Percentiles rank a stretch among this genome's conserved stretches.
Evolutionary conservation across 2,113 vertebrate genomes (phyloP).

Genomic region (Trochalopteron elliotii): DNA sequence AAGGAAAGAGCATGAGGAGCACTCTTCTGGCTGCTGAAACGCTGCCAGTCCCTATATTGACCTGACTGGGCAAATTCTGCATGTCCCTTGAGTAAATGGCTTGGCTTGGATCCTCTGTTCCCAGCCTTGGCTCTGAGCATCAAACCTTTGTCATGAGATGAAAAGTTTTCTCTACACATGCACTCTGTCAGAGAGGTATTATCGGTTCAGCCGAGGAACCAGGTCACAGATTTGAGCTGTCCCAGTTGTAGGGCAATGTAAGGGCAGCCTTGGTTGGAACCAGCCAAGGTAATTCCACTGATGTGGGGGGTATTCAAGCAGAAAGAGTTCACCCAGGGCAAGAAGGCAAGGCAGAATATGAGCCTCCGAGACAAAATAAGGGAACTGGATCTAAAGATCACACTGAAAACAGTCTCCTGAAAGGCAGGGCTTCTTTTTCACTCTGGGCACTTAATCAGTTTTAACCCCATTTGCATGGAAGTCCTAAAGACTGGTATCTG

Average conservation of each 20-base stretch:
- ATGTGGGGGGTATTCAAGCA: background rate
- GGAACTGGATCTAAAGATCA: background rate
- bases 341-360: background rate
- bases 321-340: background rate
- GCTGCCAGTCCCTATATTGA: background rate
- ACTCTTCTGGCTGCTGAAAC: background rate
- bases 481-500: slow-evolving; percentile 21
- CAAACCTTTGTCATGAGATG: background rate
- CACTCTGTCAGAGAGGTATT: slow-evolving; percentile 19
- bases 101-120: background rate
- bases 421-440: slow-evolving; percentile 42
- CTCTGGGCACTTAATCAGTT: slow-evolving; percentile 31
- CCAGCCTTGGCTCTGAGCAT: background rate
- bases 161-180: background rate
- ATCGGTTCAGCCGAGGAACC: background rate
- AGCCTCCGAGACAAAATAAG: background rate
- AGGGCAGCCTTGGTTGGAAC: background rate
- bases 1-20: background rate
- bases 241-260: background rate
- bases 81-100: slow-evolving; percentile 7
- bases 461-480: background rate
- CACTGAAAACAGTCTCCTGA: background rate
- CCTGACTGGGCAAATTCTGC: slow-evolving; percentile 37
- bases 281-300: background rate
- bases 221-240: background rate